phyloP scores from a whole-genome alignment of 2,888 invertebrate genomes.

The Esperia sulphurella region DNA sequence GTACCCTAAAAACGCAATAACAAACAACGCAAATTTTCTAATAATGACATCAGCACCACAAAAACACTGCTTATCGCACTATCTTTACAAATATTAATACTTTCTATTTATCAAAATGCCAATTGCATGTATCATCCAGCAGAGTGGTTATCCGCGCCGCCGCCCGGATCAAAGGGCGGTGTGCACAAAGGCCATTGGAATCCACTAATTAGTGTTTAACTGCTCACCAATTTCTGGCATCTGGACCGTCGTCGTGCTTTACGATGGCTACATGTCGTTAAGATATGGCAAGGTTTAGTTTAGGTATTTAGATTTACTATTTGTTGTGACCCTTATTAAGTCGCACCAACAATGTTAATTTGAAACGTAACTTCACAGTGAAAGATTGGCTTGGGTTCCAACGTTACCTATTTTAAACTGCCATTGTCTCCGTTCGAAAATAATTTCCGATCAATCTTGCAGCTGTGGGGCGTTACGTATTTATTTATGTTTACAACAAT shows the following conservation, averaged over 20 bases:
- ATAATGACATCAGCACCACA: too few relatives aligned
- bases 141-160: not conserved
- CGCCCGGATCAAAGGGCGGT: constrained; percentile 49
- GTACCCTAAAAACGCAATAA: too few relatives aligned
- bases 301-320: not conserved
- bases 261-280: constrained; percentile 2
- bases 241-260: not conserved
- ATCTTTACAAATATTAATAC: not conserved
- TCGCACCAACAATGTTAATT: too few relatives aligned
- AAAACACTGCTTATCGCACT: too few relatives aligned
- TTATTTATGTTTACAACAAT: too few relatives aligned
- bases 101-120: not conserved
- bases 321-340: not conserved
- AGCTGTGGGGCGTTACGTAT: too few relatives aligned
- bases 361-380: too few relatives aligned
- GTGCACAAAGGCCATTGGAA: constrained; percentile 44
- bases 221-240: constrained; percentile 9
- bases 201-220: constrained; percentile 48
- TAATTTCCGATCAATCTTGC: too few relatives aligned
- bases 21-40: too few relatives aligned
- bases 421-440: too few relatives aligned
- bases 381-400: too few relatives aligned
- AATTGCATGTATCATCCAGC: not conserved
- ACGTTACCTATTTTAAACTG: too few relatives aligned
- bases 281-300: not conserved